Percentiles rank a stretch among this genome's conserved stretches.
phyloP scores from a whole-genome alignment of 2,113 vertebrate genomes.

The Chaetorhynchus papuensis region DNA sequence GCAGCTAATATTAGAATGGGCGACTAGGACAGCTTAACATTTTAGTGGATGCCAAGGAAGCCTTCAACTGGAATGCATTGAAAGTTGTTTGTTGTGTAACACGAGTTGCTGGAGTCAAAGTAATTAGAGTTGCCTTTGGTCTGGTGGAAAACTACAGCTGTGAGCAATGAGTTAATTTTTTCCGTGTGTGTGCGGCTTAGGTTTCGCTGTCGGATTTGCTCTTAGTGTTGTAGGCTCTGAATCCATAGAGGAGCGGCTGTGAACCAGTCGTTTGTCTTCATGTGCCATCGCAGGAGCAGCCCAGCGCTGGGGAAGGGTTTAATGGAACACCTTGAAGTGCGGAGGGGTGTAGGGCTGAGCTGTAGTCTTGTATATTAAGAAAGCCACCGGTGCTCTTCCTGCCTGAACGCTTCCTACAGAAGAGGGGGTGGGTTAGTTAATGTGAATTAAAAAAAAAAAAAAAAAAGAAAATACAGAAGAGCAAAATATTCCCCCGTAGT shows the following conservation, averaged over 20 bases:
- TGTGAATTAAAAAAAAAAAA: accelerated
- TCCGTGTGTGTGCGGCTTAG: not conserved
- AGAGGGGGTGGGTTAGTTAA: not conserved
- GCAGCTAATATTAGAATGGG: slow-evolving; percentile 4
- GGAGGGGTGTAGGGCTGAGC: not conserved
- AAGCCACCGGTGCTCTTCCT: not conserved
- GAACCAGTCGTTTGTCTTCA: not conserved
- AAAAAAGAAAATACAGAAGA: no score
- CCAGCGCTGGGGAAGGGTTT: not conserved
- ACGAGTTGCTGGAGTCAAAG: not conserved
- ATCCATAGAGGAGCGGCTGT: not conserved
- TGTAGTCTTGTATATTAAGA: not conserved
- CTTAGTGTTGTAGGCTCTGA: not conserved
- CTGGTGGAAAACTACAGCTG: slow-evolving; percentile 8
- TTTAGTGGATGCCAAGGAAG: not conserved
- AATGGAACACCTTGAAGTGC: not conserved
- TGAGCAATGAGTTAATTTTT: slow-evolving; percentile 44
- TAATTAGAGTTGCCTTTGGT: not conserved
- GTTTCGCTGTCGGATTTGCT: not conserved
- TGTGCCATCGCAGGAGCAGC: not conserved
- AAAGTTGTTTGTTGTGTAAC: not conserved
- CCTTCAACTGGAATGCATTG: not conserved
- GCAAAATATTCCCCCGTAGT: not conserved
- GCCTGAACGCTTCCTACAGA: not conserved
- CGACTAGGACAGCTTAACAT: not conserved